Percentiles rank a stretch among this genome's conserved stretches.
These are phyloP conservation scores for Mimachlamys varia DNA, from an alignment of 2,888 invertebrate genomes.

Conservation along the genomic window DNA sequence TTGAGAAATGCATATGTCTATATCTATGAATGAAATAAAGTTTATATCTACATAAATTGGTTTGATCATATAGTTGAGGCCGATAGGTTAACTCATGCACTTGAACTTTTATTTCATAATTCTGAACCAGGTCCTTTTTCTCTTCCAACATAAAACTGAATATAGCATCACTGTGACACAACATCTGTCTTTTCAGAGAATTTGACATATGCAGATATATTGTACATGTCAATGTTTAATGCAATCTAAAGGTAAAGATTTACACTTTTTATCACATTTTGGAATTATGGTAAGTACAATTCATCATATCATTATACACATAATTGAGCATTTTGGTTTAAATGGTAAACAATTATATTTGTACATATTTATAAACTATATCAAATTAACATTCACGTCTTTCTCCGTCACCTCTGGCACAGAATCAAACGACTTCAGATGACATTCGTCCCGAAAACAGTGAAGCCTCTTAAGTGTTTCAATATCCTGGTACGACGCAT, in stretches of 20 bases:
- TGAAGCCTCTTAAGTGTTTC: slow-evolving; percentile 48
- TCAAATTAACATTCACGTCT: slow-evolving; percentile 30
- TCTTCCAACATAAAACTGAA: no score
- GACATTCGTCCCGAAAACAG: slow-evolving; percentile 37
- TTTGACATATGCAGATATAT: background rate
- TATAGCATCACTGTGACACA: no score
- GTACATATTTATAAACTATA: slow-evolving; percentile 26
- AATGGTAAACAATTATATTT: background rate
- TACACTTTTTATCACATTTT: background rate
- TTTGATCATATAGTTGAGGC: no score
- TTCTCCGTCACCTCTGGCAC: background rate
- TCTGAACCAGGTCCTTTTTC: no score
- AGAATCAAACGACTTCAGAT: slow-evolving; percentile 39
- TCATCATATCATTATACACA: slow-evolving; percentile 28
- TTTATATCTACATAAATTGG: no score
- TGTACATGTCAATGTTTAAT: background rate
- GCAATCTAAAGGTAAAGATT: background rate
- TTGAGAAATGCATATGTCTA: no score
- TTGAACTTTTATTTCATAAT: no score
- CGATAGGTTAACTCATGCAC: no score
- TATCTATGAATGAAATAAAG: no score
- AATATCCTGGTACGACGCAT: slow-evolving; percentile 63
- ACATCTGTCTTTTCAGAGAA: no score
- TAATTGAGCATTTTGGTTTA: background rate
- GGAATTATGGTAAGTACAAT: background rate